Percentiles rank a stretch among this genome's conserved stretches.
Conservation (phyloP, 2,888 invertebrate genomes). For the Aphidius colemani region DNA sequence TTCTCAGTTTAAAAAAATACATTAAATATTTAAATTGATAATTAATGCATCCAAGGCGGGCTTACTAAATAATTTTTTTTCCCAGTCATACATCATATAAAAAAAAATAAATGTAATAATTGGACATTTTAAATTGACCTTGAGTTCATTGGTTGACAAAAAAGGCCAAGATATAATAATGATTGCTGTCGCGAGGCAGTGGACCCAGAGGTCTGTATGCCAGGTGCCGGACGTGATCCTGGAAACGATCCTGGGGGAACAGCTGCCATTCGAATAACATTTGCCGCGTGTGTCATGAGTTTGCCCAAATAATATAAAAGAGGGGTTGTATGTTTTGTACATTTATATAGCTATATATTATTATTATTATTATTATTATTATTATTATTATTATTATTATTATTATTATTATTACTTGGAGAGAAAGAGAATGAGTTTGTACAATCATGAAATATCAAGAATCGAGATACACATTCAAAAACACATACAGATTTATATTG, state of each 20-base stretch:
- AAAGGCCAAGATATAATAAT: no score
- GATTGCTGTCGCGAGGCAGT: not conserved
- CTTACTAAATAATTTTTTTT: no score
- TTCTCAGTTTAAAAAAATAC: no score
- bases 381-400: no score
- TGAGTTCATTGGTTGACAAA: no score
- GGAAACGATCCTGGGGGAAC: conserved; percentile 18
- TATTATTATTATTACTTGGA: not conserved
- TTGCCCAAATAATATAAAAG: conserved; percentile 1
- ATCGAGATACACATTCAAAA: no score
- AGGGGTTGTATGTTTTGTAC: not conserved
- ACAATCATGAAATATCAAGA: not conserved
- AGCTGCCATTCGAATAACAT: conserved; percentile 22
- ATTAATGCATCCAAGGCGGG: no score
- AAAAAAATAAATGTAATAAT: not conserved
- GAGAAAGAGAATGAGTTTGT: conserved; percentile 5
- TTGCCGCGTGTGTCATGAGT: conserved; percentile 10
- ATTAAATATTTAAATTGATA: no score
- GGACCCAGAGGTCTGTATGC: conserved; percentile 9
- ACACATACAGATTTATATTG: no score
- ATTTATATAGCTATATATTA: not conserved
- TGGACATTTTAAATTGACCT: no score
- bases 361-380: no score
- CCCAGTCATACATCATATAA: no score
- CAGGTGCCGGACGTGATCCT: conserved; percentile 25